A percentile compares a stretch with the other conserved stretches of the same genome.
Evolutionary conservation across 2,888 invertebrate genomes (phyloP).

Genomic region (Calameuta idolon): DNA sequence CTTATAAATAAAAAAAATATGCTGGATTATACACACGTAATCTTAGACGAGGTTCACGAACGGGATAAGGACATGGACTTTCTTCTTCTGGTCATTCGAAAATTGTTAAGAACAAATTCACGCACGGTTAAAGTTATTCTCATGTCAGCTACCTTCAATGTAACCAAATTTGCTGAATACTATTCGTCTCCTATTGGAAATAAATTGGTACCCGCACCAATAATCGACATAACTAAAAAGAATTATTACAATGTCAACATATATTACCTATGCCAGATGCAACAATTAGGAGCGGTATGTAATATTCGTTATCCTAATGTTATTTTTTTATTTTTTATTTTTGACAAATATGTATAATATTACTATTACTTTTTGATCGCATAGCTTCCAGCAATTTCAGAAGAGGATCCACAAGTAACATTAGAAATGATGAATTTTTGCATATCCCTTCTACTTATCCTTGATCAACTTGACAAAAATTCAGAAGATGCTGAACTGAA

Average conservation of each 20-base stretch:
- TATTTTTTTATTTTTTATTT: not conserved
- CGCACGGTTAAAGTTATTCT: constrained; percentile 79
- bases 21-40: constrained; percentile 86
- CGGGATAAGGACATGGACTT: constrained; percentile 94
- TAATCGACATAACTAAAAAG: constrained; percentile 70
- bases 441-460: constrained; percentile 71
- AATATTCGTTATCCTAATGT: constrained; percentile 13
- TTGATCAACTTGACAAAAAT: constrained; percentile 72
- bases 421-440: constrained; percentile 73
- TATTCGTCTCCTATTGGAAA: constrained; percentile 69
- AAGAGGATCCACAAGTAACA: constrained; percentile 74
- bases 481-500: constrained; percentile 57
- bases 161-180: constrained; percentile 78
- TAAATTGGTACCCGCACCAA: constrained; percentile 69
- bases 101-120: constrained; percentile 78
- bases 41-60: constrained; percentile 95
- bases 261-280: constrained; percentile 73
- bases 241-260: constrained; percentile 72
- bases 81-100: constrained; percentile 83
- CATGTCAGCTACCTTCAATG: constrained; percentile 95
- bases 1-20: constrained; percentile 78
- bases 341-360: constrained; percentile 42
- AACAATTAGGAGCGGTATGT: constrained; percentile 55
- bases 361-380: constrained; percentile 56
- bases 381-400: constrained; percentile 71